A percentile compares a stretch with the other conserved stretches of the same genome.
phyloP scores from a whole-genome alignment of 2,888 invertebrate species.

The Drosophila nigricruria region DNA sequence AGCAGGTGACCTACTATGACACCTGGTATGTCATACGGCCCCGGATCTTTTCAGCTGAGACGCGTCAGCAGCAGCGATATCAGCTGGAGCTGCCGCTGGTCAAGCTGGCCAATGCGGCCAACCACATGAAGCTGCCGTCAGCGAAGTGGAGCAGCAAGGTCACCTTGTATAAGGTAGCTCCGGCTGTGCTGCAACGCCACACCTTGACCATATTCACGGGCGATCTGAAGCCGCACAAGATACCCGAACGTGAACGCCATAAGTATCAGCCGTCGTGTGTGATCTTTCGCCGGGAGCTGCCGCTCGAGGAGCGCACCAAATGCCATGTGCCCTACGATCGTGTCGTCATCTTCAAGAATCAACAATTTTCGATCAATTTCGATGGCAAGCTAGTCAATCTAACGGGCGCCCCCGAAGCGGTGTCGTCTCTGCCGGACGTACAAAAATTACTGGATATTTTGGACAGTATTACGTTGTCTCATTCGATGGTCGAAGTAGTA shows the following conservation, averaged over 20 bases:
- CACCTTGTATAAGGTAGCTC: constrained; percentile 71
- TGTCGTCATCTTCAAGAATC: constrained; percentile 81
- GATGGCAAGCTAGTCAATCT: constrained; percentile 83
- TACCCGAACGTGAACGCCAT: constrained; percentile 78
- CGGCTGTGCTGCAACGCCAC: constrained; percentile 54
- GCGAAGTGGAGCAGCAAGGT: constrained; percentile 80
- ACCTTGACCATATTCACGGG: constrained; percentile 76
- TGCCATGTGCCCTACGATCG: constrained; percentile 82
- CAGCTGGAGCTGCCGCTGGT: constrained; percentile 79
- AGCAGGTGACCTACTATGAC: constrained; percentile 77
- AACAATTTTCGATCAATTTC: constrained; percentile 80
- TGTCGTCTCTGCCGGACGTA: constrained; percentile 80
- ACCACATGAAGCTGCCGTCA: constrained; percentile 75
- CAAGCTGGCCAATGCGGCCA: constrained; percentile 77
- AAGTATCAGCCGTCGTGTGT: constrained; percentile 83
- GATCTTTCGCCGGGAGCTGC: constrained; percentile 75
- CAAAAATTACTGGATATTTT: constrained; percentile 83
- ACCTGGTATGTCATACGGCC: constrained; percentile 83
- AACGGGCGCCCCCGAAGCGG: constrained; percentile 83
- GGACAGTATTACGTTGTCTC: constrained; percentile 78
- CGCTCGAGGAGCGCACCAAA: constrained; percentile 44
- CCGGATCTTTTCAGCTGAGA: constrained; percentile 35
- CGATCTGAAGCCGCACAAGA: constrained; percentile 75
- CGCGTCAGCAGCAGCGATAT: constrained; percentile 51
- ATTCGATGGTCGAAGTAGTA: constrained; percentile 70